Conservation (phyloP, 2,113 vertebrate species). For the Apistogramma diplotaenia region DNA sequence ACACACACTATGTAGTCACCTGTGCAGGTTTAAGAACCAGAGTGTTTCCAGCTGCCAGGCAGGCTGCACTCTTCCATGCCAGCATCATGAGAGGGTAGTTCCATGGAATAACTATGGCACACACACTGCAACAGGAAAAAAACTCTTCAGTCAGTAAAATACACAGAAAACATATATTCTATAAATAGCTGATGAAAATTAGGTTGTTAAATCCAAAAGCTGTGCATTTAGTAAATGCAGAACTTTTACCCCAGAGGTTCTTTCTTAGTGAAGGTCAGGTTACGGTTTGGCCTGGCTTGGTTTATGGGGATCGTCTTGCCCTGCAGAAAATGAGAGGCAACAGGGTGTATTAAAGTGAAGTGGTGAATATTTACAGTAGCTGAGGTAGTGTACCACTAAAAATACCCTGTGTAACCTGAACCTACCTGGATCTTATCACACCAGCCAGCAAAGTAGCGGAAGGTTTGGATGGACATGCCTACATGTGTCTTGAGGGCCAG, state of each 20-base stretch:
- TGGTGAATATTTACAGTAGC: not conserved
- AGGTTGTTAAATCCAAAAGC: too few relatives aligned
- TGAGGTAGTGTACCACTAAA: not conserved
- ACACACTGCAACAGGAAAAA: conserved; percentile 72
- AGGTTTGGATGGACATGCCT: conserved; percentile 85
- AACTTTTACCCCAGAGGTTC: conserved; percentile 77
- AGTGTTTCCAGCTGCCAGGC: conserved; percentile 86
- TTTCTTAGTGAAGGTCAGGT: conserved; percentile 80
- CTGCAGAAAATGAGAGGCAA: conserved; percentile 41
- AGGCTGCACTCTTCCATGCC: conserved; percentile 87
- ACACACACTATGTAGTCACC: too few relatives aligned
- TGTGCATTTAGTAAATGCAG: not conserved
- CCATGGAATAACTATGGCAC: conserved; percentile 88
- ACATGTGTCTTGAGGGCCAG: conserved; percentile 83
- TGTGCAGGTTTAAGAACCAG: conserved; percentile 87
- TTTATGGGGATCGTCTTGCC: conserved; percentile 84
- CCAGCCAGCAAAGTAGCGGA: conserved; percentile 85
- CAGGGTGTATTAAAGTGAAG: not conserved
- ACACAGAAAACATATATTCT: rapidly evolving
- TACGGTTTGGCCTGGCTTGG: conserved; percentile 82
- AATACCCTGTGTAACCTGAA: not conserved
- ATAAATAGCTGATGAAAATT: not conserved
- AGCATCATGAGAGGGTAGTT: conserved; percentile 92
- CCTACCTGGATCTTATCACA: conserved; percentile 84
- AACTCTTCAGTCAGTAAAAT: not conserved